phyloP scores from a whole-genome alignment of 2,113 vertebrate species.

The Scalopus aquaticus region DNA sequence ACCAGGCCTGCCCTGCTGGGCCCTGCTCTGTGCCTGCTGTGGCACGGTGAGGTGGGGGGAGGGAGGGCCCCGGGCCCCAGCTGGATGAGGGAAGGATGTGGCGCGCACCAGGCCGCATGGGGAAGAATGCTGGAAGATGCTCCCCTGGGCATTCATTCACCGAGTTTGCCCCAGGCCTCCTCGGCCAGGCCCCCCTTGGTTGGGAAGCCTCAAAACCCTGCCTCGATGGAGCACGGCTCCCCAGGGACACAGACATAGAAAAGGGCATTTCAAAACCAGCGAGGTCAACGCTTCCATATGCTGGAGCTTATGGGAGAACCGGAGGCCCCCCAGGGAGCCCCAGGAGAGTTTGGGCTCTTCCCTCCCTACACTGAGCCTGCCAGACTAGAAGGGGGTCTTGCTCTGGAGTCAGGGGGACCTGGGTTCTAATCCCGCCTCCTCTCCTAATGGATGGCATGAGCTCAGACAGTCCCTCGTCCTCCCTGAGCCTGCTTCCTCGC shows the following conservation, averaged over 20 bases:
- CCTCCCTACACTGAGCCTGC: no score
- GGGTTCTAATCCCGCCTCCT: neutral
- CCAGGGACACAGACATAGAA: neutral
- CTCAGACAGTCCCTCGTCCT: neutral
- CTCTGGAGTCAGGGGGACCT: neutral
- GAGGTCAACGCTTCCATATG: neutral
- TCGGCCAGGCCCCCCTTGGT: neutral
- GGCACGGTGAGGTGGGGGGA: neutral
- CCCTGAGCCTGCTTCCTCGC: neutral
- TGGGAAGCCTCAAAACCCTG: neutral
- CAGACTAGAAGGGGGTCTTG: neutral
- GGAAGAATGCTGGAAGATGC: accelerated
- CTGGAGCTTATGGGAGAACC: neutral
- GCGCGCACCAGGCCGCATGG: neutral
- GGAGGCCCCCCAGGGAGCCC: neutral
- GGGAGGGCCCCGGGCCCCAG: no score
- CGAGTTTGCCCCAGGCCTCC: neutral
- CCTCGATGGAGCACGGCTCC: neutral
- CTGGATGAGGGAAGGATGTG: neutral
- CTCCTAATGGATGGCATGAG: neutral
- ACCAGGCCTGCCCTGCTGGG: neutral
- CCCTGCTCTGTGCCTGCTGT: accelerated
- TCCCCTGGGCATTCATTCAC: neutral
- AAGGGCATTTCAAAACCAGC: neutral
- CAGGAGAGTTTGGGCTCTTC: neutral